Percentiles rank a stretch among this genome's conserved stretches.
Conservation (phyloP, 2,113 vertebrate species). For the Sinocyclocheilus maitianheensis region DNA sequence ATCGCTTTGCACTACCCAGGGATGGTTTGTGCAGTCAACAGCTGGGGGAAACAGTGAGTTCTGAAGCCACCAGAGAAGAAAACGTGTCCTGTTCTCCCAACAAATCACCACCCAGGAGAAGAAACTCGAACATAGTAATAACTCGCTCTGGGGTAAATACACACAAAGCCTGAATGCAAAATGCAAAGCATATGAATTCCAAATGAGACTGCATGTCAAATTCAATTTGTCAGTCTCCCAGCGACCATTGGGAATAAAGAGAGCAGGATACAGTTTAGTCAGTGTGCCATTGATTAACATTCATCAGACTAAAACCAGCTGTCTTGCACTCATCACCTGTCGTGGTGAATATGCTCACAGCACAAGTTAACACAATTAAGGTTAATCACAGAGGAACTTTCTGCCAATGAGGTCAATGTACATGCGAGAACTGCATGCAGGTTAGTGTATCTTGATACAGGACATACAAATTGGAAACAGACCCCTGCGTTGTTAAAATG, state of each 20-base stretch:
- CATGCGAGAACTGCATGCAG: background rate
- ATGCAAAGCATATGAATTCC: background rate
- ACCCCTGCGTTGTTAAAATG: background rate
- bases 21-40: background rate
- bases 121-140: background rate
- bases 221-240: slow-evolving; percentile 15
- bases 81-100: background rate
- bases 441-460: background rate
- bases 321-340: slow-evolving; percentile 4
- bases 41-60: background rate
- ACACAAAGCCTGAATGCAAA: slow-evolving; percentile 12
- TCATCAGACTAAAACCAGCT: slow-evolving; percentile 8
- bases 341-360: slow-evolving; percentile 11
- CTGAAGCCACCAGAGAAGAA: background rate
- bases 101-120: slow-evolving; percentile 13
- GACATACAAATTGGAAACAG: background rate
- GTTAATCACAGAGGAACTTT: slow-evolving; percentile 14
- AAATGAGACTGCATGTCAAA: background rate
- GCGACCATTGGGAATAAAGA: slow-evolving; percentile 11
- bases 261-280: slow-evolving; percentile 32
- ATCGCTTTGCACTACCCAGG: background rate
- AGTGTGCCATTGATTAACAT: slow-evolving; percentile 31
- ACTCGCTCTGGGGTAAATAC: slow-evolving; percentile 4
- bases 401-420: slow-evolving; percentile 17
- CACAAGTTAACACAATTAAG: slow-evolving; percentile 4